Base-by-base conservation (phyloP, 1,140 invertebrate genomes). In the Forficula auricularia region DNA sequence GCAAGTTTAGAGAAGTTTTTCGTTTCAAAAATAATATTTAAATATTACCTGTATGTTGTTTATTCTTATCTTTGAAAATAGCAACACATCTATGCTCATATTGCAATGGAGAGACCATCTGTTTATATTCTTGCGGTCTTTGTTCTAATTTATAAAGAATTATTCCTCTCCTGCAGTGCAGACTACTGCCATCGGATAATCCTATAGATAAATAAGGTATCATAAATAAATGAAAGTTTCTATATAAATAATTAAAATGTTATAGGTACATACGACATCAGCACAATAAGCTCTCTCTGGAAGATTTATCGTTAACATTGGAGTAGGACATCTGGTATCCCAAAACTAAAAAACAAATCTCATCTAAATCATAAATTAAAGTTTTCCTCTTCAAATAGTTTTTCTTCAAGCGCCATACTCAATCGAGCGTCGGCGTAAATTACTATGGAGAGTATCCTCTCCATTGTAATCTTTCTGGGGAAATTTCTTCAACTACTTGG, bases 161-260 rank as follows among this genome's bases (percentile, higher is more conserved):
- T 19, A 98, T 72, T 18, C 80, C 79, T 45, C 91, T 68, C 35
- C 79, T 6, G 94, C 91, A 30, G 91, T 91, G 42, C 89, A 88
- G 33, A 98, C 92, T 18, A 95, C 90, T 7, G 90, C 92, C 88
- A 97, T 92, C 2, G 92, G 92, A 62, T 87, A 94, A 60, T 89
- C 83, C 76, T 72, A 34, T 16, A 50, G 53, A 52, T 6, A 27
- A 27, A 27, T 27, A 27, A 27, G n/a, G n/a, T n/a, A n/a, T n/a
- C n/a, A n/a, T n/a, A n/a, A n/a, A n/a, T n/a, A n/a, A n/a, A n/a
- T n/a, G n/a, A n/a, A n/a, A n/a, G n/a, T n/a, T n/a, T n/a, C n/a
- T n/a, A n/a, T n/a, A n/a, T 35, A 16, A 44, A 35, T 12, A 31
- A 30, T 44, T 31, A 19, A 13, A 38, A 46, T 42, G 27, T 14